Base-by-base conservation (phyloP, 2,113 vertebrate genomes). In the Gopherus evgoodei region DNA sequence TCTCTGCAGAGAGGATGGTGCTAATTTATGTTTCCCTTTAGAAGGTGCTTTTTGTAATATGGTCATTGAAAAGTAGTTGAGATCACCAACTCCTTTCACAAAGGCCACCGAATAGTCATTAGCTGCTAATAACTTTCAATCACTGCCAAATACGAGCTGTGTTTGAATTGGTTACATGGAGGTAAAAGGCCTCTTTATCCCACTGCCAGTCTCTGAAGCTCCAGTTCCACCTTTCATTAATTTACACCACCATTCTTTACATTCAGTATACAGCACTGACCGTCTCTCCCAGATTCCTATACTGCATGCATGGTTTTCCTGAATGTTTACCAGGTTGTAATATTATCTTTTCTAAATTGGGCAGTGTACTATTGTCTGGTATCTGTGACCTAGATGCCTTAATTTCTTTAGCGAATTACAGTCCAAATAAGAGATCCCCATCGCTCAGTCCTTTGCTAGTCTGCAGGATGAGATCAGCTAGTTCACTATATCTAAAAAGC, bases 81-180 rank as follows among this genome's bases (percentile, higher is more conserved):
- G 54, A 93, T 42, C 65, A 89, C 29, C 16, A 82, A 49, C 8
- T 1, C 11, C 65, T 91, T 79, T 91, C 54, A 88, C n/a, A 95
- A 75, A 88, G 83, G 24, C 24, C 82, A 81, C 50, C 75, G 80
- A 84, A 87, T 84, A 90, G 90, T 90, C 87, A 59, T 7, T 8
- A 84, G 52, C 24, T 90, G 52, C 88, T 93, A 78, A 72, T 89
- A 75, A 76, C 84, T 76, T 19, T 91, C 38, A 13, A 80, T 86
- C 14, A 69, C n/a, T 69, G 92, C 57, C 1, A 2, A 59, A 27
- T 2, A 0, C 49, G 52, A 42, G 76, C 59, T 75, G 17, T 11
- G 35, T 86, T 87, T 93, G 86, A 12, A 9, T 11, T 44, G 49
- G 19, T 53, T 17, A 29, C 52, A 57, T 80, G 52, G 76, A 89